Percentiles rank a stretch among this genome's conserved stretches.
Conservation (phyloP, 1,140 invertebrate species). For the Tribolium castaneum region DNA sequence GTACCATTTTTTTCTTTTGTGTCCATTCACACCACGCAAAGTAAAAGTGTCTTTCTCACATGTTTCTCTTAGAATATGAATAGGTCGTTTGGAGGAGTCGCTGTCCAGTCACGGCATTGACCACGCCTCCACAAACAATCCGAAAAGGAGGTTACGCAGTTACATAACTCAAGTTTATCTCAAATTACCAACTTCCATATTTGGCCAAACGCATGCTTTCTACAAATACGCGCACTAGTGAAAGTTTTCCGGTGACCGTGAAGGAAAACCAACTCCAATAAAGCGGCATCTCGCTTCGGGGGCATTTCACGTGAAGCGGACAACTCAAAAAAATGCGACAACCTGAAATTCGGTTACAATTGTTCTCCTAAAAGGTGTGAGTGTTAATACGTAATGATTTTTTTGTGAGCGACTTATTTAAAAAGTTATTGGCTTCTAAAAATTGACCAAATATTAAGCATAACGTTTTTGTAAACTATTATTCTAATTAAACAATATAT, state of each 20-base stretch:
- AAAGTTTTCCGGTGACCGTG: slow-evolving; percentile 10
- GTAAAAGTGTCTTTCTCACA: neutral
- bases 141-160: neutral
- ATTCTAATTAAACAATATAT: too few relatives aligned
- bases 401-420: too few relatives aligned
- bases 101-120: neutral
- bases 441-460: too few relatives aligned
- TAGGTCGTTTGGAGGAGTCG: neutral
- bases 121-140: neutral
- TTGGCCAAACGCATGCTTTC: slow-evolving; percentile 4
- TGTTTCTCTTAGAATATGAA: neutral
- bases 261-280: neutral
- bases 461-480: too few relatives aligned
- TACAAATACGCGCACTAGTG: slow-evolving; percentile 8
- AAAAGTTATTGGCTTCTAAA: too few relatives aligned
- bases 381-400: too few relatives aligned
- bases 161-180: slow-evolving; percentile 15
- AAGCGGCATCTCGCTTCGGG: neutral
- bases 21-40: neutral
- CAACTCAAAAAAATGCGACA: too few relatives aligned
- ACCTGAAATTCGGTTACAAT: too few relatives aligned
- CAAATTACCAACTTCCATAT: neutral
- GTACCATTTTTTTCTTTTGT: neutral
- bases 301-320: too few relatives aligned
- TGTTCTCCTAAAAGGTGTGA: too few relatives aligned